Conservation (phyloP, 2,888 invertebrate genomes). For the Leptopilina drosophilae region DNA sequence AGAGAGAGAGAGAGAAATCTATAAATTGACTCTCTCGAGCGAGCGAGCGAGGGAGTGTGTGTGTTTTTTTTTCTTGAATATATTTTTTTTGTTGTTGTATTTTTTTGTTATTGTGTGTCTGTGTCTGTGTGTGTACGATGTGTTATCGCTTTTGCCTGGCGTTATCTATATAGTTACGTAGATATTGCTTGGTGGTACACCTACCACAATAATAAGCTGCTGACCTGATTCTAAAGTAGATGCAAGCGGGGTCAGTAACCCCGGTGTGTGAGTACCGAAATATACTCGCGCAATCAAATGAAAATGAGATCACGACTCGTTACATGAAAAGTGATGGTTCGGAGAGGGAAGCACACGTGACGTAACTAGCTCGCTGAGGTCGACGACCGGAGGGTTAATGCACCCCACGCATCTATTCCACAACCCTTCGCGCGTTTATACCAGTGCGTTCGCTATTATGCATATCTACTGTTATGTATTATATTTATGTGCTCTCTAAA, state of each 20-base stretch:
- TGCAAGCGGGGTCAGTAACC: conserved; percentile 75
- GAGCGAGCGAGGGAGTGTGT: no score
- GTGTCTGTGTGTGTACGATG: conserved; percentile 13
- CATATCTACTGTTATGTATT: no score
- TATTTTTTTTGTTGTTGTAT: neutral
- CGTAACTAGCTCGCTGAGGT: conserved; percentile 73
- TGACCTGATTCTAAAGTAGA: conserved; percentile 76
- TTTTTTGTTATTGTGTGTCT: conserved; percentile 37
- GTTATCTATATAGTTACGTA: conserved; percentile 55
- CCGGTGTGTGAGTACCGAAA: conserved; percentile 66
- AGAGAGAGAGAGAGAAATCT: neutral
- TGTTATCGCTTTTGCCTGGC: conserved; percentile 43
- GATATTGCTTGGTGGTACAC: conserved; percentile 62
- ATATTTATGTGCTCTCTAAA: neutral
- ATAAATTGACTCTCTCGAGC: neutral
- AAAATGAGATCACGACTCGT: conserved; percentile 77
- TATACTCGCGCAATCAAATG: conserved; percentile 76
- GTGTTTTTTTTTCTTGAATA: neutral
- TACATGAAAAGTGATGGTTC: conserved; percentile 75
- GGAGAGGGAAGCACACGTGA: conserved; percentile 62
- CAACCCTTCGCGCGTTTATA: conserved; percentile 28
- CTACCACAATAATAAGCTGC: conserved; percentile 76
- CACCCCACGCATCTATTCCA: conserved; percentile 68
- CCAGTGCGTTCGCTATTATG: conserved; percentile 22
- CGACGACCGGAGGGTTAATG: conserved; percentile 75